Base-by-base conservation (phyloP, 2,797 vertebrate genomes). In the Craterocephalus amniculus region DNA sequence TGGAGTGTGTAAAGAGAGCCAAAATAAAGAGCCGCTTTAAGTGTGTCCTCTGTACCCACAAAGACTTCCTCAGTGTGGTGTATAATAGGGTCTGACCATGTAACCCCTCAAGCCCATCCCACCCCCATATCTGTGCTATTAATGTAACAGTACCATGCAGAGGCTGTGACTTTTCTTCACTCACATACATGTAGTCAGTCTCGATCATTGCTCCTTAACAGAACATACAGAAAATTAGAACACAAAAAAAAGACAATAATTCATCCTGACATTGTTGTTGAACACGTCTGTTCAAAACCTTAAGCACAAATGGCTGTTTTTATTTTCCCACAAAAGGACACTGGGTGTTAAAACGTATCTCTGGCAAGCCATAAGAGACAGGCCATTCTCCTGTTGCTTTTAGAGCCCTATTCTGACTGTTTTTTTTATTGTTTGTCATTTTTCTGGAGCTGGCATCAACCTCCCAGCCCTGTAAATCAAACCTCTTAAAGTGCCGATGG, bases 361-460 rank as follows among this genome's bases (percentile, higher is more conserved):
- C 93, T 88, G 89, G 89, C 85, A 86, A 87, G 92, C 94, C 91
- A 89, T 94, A 94, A 95, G 94, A 93, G 93, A 93, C 93, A 93
- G 88, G 79, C 93, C 87, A 93, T 95, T 96, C 94, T 95, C 94
- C 88, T 79, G 84, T 80, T 86, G 92, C 90, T 93, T 93, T 93
- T 95, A 91, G 92, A 92, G 92, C 89, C 89, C 92, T 89, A 91
- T 88, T 57, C 91, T 78, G 81, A 86, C 89, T 90, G 86, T 14
- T 38, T n/a, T 93, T 84, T 97, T 96, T 96, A 96, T 95, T 94
- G 94, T 96, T 95, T 95, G 95, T 95, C 96, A 97, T 97, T 94
- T 96, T 96, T 95, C 92, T 91, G 88, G 90, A 88, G 88, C 91
- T 84, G 93, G 93, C 91, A 94, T 89, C 94, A 89, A 90, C 89